Evolutionary conservation across 92 coral and sea anemone species (phyloP), one percentile per base, ranked within the genome.

Genomic region (Isaurus tuberculatus): DNA sequence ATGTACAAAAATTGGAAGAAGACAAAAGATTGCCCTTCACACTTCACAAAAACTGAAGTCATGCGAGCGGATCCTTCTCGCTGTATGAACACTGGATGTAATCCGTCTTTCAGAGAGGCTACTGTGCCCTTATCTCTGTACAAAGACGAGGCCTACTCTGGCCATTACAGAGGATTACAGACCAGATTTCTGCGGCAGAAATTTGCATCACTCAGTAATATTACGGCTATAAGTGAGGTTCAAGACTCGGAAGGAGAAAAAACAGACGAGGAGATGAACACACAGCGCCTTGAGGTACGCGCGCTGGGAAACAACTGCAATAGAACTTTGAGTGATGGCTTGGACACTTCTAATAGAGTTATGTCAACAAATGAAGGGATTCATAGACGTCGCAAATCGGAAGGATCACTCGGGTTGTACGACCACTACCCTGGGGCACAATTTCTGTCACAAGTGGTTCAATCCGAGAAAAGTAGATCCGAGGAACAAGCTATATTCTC

Each of bases 201-300:
- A 77, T 60, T 77, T 58, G 82, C 82, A 42, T 77, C 82, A 5
- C 33, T 77, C 15, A 77, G 65, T 77, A 60, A 60, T 26, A 77
- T 77, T 6, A 40, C 55, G 19, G 82, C 36, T 25, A 77, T 77
- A 27, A 60, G 30, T 16, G 82, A 77, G 70, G 36, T 64, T 0
- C 82, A 60, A 32, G 82, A 77, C 32, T 53, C 80, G 19, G 51
- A 77, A 23, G 70, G 68, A 22, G 81, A 75, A 23, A 58, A 16
- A 4, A 15, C 51, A 25, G 9, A 5, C 15, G 31, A 34, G 8
- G 53, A 36, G 13, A 22, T 9, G 23, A 15, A 7, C 10, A 75
- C 29, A 20, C 68, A 48, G 20, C 80, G 6, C 3, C 6, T 51
- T 8, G 28, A 60, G 33, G 32, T 58, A 32, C 34, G 42, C 34